phyloP scores from a whole-genome alignment of 2,888 invertebrate species.

The Pseudeuparius sepicola region DNA sequence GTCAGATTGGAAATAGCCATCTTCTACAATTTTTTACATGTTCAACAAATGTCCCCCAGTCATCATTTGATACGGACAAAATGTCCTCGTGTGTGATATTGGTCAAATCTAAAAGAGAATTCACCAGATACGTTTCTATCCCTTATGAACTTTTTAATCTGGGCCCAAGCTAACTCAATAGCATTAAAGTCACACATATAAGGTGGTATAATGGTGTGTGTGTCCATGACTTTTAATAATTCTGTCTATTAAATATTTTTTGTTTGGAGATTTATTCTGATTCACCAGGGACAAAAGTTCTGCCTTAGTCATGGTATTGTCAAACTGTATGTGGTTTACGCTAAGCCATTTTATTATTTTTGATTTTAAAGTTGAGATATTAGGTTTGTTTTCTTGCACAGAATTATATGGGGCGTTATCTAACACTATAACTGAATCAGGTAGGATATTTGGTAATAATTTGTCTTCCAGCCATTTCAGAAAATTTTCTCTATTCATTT shows the following conservation, averaged over 20 bases:
- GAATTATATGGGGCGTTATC: conserved; percentile 15
- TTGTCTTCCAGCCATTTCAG: conserved; percentile 16
- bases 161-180: conserved; percentile 9
- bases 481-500: conserved; percentile 15
- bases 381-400: conserved; percentile 8
- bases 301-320: too few relatives aligned
- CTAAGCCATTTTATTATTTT: too few relatives aligned
- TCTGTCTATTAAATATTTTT: conserved; percentile 5
- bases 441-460: conserved; percentile 9
- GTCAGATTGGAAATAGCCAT: too few relatives aligned
- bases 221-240: conserved; percentile 2
- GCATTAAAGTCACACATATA: conserved; percentile 10
- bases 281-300: conserved; percentile 5
- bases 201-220: conserved; percentile 1
- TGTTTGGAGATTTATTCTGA: conserved; percentile 2
- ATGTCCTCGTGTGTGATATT: too few relatives aligned
- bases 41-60: too few relatives aligned
- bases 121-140: conserved; percentile 6
- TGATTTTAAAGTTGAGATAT: too few relatives aligned
- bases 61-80: too few relatives aligned
- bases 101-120: too few relatives aligned
- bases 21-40: too few relatives aligned
- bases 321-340: too few relatives aligned
- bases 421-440: conserved; percentile 12
- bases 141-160: conserved; percentile 6